A percentile compares a stretch with the other conserved stretches of the same genome.
phyloP scores from a whole-genome alignment of 1,140 invertebrate genomes.

The Lepidurus arcticus region DNA sequence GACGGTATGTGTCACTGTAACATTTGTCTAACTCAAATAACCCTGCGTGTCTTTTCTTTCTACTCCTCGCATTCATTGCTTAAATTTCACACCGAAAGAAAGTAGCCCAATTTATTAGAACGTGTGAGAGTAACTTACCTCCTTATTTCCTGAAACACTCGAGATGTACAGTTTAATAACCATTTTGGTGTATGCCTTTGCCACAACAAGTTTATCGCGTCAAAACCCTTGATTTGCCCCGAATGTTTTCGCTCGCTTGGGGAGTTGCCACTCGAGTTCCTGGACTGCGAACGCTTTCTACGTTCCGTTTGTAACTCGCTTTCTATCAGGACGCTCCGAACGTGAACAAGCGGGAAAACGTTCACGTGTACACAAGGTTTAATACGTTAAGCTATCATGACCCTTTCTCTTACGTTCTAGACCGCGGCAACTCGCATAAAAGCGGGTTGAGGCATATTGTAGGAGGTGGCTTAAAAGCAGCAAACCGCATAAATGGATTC shows the following conservation, averaged over 20 bases:
- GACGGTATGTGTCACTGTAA: background rate
- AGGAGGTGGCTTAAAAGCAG: too few relatives aligned
- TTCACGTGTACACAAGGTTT: background rate
- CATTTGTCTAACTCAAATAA: conserved; percentile 6
- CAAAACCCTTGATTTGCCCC: conserved; percentile 17
- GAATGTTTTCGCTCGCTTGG: background rate
- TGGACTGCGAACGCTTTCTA: background rate
- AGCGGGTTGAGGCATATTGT: too few relatives aligned
- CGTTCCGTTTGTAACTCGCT: background rate
- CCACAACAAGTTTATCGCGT: background rate
- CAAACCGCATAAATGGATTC: too few relatives aligned
- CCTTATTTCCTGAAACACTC: conserved; percentile 34
- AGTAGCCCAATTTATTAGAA: background rate
- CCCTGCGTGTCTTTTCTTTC: background rate
- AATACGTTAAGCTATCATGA: too few relatives aligned
- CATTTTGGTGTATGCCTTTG: conserved; percentile 29
- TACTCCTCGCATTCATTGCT: background rate
- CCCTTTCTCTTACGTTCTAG: too few relatives aligned
- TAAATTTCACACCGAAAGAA: background rate
- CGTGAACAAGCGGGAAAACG: too few relatives aligned
- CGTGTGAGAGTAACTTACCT: conserved; percentile 22
- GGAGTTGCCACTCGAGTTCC: background rate
- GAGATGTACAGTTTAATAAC: conserved; percentile 34
- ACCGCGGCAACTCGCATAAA: too few relatives aligned
- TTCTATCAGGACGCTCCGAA: background rate